Evolutionary conservation across 2,888 invertebrate species (phyloP), one percentile per base, ranked within the genome.

Genomic region (Digitonthophagus gazella): DNA sequence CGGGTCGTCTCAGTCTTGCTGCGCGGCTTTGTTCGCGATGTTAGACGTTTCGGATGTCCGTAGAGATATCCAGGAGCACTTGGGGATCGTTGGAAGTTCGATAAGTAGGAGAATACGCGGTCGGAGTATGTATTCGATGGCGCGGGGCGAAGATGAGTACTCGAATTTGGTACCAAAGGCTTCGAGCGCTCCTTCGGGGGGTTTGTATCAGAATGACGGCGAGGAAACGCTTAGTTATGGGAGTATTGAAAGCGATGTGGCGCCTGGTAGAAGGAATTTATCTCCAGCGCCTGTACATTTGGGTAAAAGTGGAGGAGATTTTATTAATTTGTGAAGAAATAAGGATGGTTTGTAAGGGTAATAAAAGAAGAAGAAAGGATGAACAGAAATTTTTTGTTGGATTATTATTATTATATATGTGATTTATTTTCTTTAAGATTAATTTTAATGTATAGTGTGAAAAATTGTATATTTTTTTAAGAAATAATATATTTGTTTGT

Each of bases 1-100:
- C 2, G 81, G 78, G 2, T 75, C 77, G 18, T 76, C 76, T 20
- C 81, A 81, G 64, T 79, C 79, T 1, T 93, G 93, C 81, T 92
- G 93, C 77, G 88, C 90, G 63, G 93, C 95, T 0, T 94, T 96
- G 82, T 83, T 92, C 72, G 93, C 95, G 15, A 97, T 97, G 96
- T 95, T 95, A 91, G 97, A 98, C 80, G 91, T 98, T n/a, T 95
- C 96, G 0, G 98, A 98, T 82, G 95, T 98, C 56, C 93, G 93
- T 74, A 89, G 92, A 71, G 97, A 98, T 80, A 93, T 98, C 65
- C 90, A 92, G 22, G 97, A 98, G 80, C 97, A 98, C 81, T 88
- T 97, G 68, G 93, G 94, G 14, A 95, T 96, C 69, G 94, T 97
- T 58, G 90, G 95, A 87, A 91, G 92, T 76, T 90, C 93, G 14